A percentile compares a stretch with the other conserved stretches of the same genome.
phyloP scores from a whole-genome alignment of 1,140 invertebrate genomes.

The Muscidifurax raptorellus region DNA sequence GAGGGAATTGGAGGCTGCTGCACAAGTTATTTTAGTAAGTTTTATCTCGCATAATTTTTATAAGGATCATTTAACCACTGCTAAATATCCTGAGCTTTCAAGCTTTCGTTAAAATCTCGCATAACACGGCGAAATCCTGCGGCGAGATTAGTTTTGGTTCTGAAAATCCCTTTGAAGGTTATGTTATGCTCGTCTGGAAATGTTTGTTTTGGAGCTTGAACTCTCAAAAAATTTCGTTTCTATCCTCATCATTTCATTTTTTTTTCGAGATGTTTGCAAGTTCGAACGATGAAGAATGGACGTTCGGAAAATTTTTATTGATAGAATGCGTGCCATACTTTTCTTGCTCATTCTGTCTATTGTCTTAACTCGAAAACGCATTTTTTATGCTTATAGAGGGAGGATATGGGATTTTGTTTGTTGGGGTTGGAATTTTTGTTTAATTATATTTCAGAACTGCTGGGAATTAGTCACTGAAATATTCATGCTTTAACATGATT shows the following conservation, averaged over 20 bases:
- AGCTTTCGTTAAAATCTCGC: neutral
- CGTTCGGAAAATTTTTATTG: neutral
- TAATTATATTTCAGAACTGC: slow-evolving; percentile 7
- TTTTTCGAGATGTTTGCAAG: neutral
- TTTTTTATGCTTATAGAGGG: neutral
- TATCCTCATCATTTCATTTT: neutral
- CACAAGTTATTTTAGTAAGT: slow-evolving; percentile 83
- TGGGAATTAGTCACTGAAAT: slow-evolving; percentile 33
- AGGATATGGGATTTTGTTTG: neutral
- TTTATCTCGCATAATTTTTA: neutral
- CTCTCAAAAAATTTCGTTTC: slow-evolving; percentile 5
- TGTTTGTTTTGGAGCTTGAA: slow-evolving; percentile 31
- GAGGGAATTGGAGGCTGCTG: slow-evolving; percentile 81
- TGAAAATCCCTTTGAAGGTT: slow-evolving; percentile 2
- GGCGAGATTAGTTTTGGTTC: neutral
- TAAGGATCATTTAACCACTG: neutral
- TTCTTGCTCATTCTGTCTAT: neutral
- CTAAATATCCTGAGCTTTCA: neutral
- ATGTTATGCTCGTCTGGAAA: slow-evolving; percentile 27
- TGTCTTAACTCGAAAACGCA: neutral
- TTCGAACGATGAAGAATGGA: neutral
- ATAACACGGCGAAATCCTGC: neutral
- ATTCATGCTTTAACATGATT: slow-evolving; percentile 32
- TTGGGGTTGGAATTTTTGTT: neutral
- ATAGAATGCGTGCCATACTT: slow-evolving; percentile 4